These are phyloP conservation scores for Prosapia bicincta DNA, from an alignment of 2,888 invertebrate species.

Conservation along the genomic window DNA sequence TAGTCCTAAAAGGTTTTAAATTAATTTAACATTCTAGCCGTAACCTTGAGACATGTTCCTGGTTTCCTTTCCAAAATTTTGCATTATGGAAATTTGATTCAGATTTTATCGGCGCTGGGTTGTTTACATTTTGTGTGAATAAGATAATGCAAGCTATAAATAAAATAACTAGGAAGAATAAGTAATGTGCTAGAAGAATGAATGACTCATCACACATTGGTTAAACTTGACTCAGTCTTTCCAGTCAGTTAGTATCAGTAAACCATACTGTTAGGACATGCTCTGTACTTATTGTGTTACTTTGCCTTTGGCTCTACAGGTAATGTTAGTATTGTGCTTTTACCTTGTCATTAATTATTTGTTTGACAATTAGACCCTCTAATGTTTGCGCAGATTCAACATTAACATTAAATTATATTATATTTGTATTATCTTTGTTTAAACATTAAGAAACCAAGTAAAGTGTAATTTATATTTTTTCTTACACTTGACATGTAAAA, in stretches of 20 bases:
- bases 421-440: background rate
- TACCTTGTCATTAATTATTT: background rate
- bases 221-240: background rate
- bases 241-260: background rate
- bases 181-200: background rate
- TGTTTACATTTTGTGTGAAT: too few relatives aligned
- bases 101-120: too few relatives aligned
- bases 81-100: too few relatives aligned
- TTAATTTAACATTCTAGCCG: too few relatives aligned
- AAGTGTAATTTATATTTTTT: too few relatives aligned
- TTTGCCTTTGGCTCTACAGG: constrained; percentile 31
- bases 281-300: constrained; percentile 14
- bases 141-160: background rate
- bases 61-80: too few relatives aligned
- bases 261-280: background rate
- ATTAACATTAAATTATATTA: background rate
- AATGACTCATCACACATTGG: background rate
- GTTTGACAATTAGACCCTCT: background rate
- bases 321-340: background rate
- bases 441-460: background rate
- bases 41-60: too few relatives aligned
- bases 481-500: too few relatives aligned
- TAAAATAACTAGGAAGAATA: background rate
- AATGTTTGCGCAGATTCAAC: background rate
- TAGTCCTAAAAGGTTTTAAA: too few relatives aligned